Percentiles rank a stretch among this genome's conserved stretches.
Conservation (phyloP, 2,888 invertebrate genomes). For the Neelides folsomi region DNA sequence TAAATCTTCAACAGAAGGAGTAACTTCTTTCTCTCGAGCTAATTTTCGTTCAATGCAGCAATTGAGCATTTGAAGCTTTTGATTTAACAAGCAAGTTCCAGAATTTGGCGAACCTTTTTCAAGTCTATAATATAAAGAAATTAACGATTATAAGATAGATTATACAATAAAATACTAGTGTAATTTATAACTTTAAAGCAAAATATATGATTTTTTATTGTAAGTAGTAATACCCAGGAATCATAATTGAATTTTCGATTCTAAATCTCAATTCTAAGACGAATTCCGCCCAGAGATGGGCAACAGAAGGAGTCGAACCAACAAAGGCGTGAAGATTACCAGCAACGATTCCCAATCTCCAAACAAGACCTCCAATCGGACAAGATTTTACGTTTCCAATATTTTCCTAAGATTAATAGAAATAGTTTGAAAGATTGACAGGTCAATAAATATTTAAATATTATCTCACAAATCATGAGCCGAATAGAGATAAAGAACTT, state of each 20-base stretch:
- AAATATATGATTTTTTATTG: too few relatives aligned
- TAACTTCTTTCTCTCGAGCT: conserved; percentile 25
- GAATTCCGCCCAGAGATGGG: conserved; percentile 89
- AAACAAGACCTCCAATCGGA: conserved; percentile 60
- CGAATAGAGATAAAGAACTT: background rate
- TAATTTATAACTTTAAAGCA: too few relatives aligned
- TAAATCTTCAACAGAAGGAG: too few relatives aligned
- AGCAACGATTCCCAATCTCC: conserved; percentile 62
- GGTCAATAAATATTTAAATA: background rate
- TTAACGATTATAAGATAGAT: conserved; percentile 3
- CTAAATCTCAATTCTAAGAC: conserved; percentile 75
- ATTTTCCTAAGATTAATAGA: conserved; percentile 39
- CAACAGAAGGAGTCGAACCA: conserved; percentile 59
- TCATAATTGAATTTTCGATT: conserved; percentile 64
- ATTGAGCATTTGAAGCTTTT: conserved; percentile 65
- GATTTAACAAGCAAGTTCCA: conserved; percentile 77
- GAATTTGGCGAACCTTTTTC: conserved; percentile 72
- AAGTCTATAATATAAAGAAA: conserved; percentile 46
- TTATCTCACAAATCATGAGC: background rate
- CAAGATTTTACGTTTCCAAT: conserved; percentile 61
- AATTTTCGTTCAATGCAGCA: conserved; percentile 45
- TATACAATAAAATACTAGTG: background rate
- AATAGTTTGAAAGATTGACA: background rate
- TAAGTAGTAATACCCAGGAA: conserved; percentile 87
- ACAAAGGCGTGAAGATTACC: conserved; percentile 60